Percentiles rank a stretch among this genome's conserved stretches.
These are phyloP conservation scores for Chymomyza costata DNA, from an alignment of 1,140 invertebrate species.

Conservation along the genomic window DNA sequence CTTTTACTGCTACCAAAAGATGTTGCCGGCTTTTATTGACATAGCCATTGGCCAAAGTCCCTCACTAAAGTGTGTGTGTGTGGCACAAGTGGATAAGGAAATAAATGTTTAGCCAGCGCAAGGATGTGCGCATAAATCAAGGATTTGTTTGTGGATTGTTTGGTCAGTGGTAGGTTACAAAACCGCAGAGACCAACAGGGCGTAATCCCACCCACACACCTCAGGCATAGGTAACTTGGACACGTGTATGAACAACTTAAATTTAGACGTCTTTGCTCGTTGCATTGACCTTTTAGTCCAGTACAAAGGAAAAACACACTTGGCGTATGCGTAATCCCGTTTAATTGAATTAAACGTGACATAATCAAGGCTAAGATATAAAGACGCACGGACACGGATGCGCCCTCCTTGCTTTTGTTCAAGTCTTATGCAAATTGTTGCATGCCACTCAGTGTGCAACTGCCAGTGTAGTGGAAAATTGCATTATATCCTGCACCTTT, in stretches of 20 bases:
- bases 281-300: slow-evolving; percentile 55
- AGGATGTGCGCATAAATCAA: slow-evolving; percentile 74
- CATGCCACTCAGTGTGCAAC: slow-evolving; percentile 12
- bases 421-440: slow-evolving; percentile 47
- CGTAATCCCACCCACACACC: background rate
- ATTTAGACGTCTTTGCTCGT: slow-evolving; percentile 25
- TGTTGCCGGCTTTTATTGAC: no score
- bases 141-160: slow-evolving; percentile 73
- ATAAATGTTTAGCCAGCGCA: slow-evolving; percentile 71
- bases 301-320: no score
- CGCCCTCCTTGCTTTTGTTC: no score
- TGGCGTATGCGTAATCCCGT: slow-evolving; percentile 66
- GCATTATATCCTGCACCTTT: slow-evolving; percentile 58
- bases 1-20: slow-evolving; percentile 48
- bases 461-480: slow-evolving; percentile 63
- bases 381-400: slow-evolving; percentile 13
- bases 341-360: slow-evolving; percentile 70
- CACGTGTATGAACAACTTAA: slow-evolving; percentile 18
- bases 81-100: slow-evolving; percentile 74
- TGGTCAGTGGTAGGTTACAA: slow-evolving; percentile 18
- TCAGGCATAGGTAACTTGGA: slow-evolving; percentile 59
- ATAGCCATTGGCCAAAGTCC: slow-evolving; percentile 37
- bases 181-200: no score
- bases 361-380: slow-evolving; percentile 33
- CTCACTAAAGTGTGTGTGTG: no score